Evolutionary conservation across 2,113 vertebrate genomes (phyloP), one percentile per base, ranked within the genome.

Genomic region (Percina caprodes): DNA sequence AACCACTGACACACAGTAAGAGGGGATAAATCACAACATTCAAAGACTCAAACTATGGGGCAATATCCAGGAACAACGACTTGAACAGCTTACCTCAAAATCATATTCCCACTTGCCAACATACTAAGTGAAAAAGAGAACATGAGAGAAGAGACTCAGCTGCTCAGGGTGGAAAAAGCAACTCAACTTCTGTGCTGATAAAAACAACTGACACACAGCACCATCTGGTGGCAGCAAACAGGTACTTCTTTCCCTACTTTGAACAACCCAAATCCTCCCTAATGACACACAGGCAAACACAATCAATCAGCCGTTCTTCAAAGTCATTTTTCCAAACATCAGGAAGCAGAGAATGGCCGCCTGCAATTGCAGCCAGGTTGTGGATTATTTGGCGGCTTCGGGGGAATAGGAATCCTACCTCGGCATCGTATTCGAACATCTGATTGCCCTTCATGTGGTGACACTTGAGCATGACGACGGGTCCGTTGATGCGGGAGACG

Each of bases 361-460:
- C 65, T 56, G 24, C 55, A 78, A 39, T 16, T 59, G 73, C 19
- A 51, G 16, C 58, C 58, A 42, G 39, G 18, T 24, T 74, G 18
- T 51, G 26, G 71, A 71, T 42, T 72, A 60, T 77, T 26, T 65
- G 68, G 51, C 33, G 21, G 13, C 35, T 49, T 8, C 6, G 4
- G 26, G 14, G 33, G 33, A 56, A 3, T 8, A 15, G 23, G 48
- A 52, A 60, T 79, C 88, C 7, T 97, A 99, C 98, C 98, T 99
- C 97, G 0, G 97, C 95, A 42, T 99, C 97, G n/a, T 99, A 99
- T 73, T 99, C 97, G 94, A 99, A 99, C 91, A 99, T 96, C 94
- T 99, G 98, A 92, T 99, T 99, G 48, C 98, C 98, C 86, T 97
- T 95, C 98, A 99, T 97, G 91, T 99, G 98, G 86, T 99, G 98